phyloP scores from a whole-genome alignment of 2,113 vertebrate genomes.

The Seriola dumerili region DNA sequence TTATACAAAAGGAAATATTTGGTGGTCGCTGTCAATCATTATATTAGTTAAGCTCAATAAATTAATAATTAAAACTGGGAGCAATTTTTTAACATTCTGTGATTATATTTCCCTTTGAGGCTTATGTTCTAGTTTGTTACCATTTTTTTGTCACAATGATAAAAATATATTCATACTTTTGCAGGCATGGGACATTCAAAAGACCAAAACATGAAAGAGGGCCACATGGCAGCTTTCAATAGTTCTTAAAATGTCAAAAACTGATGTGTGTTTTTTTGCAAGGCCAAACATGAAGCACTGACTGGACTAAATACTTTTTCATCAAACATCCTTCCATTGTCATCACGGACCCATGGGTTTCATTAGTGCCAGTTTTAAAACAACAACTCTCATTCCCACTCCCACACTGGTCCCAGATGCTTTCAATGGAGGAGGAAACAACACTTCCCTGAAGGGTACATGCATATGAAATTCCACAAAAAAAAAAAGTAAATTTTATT shows the following conservation, averaged over 20 bases:
- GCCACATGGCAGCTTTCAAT: constrained; percentile 24
- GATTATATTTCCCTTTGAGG: not conserved
- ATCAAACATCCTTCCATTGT: constrained; percentile 74
- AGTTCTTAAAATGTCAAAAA: constrained; percentile 22
- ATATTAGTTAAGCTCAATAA: not conserved
- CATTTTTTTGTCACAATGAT: not conserved
- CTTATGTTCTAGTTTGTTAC: not conserved
- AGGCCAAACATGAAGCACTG: constrained; percentile 43
- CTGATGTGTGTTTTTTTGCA: not conserved
- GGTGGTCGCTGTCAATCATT: not conserved
- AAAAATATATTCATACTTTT: not conserved
- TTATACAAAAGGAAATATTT: not conserved
- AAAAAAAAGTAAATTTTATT: constrained; percentile 26
- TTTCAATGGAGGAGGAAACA: constrained; percentile 64
- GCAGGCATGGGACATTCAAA: not conserved
- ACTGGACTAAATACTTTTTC: constrained; percentile 51
- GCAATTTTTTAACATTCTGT: not conserved
- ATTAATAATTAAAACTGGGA: not conserved
- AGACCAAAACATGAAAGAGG: not conserved
- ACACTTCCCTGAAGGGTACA: constrained; percentile 64
- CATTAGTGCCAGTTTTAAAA: constrained; percentile 79
- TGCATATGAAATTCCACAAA: constrained; percentile 53
- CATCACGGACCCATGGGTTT: constrained; percentile 76
- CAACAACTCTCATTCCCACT: constrained; percentile 73
- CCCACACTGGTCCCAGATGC: constrained; percentile 73